Base-by-base conservation (phyloP, 2,113 vertebrate genomes). In the Nanorana parkeri region DNA sequence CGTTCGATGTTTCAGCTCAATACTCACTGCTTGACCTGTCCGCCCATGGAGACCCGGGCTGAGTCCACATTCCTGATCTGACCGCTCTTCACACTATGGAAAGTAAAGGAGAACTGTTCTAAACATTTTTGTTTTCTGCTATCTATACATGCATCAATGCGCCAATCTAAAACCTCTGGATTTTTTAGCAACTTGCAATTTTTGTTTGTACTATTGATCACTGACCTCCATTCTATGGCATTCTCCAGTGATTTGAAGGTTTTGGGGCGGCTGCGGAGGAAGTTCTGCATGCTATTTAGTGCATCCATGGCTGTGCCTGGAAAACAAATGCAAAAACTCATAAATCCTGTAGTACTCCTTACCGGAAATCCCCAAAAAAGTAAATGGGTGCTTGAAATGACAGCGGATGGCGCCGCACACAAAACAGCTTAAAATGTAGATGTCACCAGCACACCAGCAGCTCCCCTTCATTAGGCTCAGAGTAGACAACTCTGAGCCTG, bases 231-330 rank as follows among this genome's bases (percentile, higher is more conserved):
- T 84, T 99, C 98, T 61, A 99, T 98, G 82, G 97, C 98, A 67
- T 96, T 98, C 90, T 99, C 98, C 83, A 99, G 88, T 7, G 97
- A 99, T 88, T 96, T 99, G 90, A 99, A 99, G 0, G 96, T 96
- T 92, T 99, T 99, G 84, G 97, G 98, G 73, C 97, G 96, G 91
- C 97, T 96, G 85, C 97, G 94, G 66, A 99, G 93, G 91, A 99
- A 99, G 89, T 98, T 99, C 92, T 99, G 98, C 98, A 99, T 99
- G 89, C 98, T 99, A 90, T 98, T 99, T 85, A 99, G 89, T 3
- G 97, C 98, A 87, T 99, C 98, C 98, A 99, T 98, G 76, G 98
- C 98, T 67, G 98, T 99, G 11, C 98, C 98, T 99, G 82, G 68
- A 88, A 80, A 1, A 32, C 72, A 19, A 0, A n/a, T 41, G 4